These are phyloP conservation scores for Bos indicus DNA, from an alignment of 2,113 vertebrate genomes.

Conservation along the genomic window DNA sequence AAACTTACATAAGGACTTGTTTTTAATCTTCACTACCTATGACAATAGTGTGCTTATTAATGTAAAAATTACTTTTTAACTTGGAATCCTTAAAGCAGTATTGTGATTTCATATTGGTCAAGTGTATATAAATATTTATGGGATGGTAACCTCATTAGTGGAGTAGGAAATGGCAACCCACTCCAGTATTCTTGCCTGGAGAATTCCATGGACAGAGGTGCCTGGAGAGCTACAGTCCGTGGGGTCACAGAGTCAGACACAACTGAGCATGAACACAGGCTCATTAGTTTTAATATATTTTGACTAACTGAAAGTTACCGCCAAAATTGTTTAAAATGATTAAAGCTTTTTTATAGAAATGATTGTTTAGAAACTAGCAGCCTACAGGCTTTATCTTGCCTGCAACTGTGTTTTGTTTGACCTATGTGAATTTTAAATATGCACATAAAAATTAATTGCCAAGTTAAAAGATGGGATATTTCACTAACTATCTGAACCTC, in stretches of 20 bases:
- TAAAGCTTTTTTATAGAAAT: neutral
- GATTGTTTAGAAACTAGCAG: neutral
- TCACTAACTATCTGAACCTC: neutral
- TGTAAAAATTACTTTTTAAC: neutral
- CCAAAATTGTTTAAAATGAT: neutral
- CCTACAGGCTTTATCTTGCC: neutral
- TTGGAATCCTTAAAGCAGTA: slow-evolving; percentile 4
- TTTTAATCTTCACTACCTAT: neutral
- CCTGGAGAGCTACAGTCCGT: neutral
- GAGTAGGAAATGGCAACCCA: neutral
- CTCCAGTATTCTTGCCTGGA: neutral
- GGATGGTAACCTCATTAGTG: neutral
- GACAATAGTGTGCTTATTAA: neutral
- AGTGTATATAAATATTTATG: neutral
- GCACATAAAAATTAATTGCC: neutral
- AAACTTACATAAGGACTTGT: neutral
- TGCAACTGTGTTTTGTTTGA: neutral
- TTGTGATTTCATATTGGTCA: neutral
- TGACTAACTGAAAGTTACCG: neutral
- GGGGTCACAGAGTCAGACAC: neutral
- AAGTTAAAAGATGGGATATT: neutral
- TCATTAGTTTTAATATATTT: neutral
- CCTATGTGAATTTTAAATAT: neutral
- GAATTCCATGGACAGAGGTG: neutral
- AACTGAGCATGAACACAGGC: neutral